Conservation (phyloP, 2,797 vertebrate species). For the Psittacula derbiana region DNA sequence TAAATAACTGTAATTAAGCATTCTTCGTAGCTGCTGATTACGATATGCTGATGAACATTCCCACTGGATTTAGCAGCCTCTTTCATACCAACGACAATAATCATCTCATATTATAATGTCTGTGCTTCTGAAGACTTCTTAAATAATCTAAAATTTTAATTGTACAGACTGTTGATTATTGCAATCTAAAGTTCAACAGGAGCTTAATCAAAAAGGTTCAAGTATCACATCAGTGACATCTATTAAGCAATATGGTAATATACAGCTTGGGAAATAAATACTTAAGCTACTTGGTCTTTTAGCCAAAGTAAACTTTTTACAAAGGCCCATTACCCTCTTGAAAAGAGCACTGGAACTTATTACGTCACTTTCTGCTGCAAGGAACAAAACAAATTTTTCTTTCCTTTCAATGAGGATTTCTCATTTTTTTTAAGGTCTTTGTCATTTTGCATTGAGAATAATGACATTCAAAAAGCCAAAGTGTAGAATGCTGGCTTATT, state of each 20-base stretch:
- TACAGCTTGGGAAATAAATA: conserved; percentile 57
- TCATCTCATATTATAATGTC: conserved; percentile 76
- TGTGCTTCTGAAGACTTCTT: conserved; percentile 75
- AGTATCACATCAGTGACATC: conserved; percentile 63
- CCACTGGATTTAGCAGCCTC: conserved; percentile 73
- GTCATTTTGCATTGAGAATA: background rate
- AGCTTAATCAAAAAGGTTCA: conserved; percentile 78
- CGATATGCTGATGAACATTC: conserved; percentile 79
- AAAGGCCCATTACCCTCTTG: background rate
- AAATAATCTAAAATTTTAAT: conserved; percentile 82
- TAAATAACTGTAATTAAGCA: conserved; percentile 81
- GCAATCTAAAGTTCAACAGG: conserved; percentile 79
- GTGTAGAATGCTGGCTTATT: background rate
- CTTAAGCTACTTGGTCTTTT: conserved; percentile 45
- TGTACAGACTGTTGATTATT: conserved; percentile 77
- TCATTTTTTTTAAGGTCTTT: background rate
- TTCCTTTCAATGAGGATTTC: background rate
- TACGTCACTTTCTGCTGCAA: background rate
- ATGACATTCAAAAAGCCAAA: background rate
- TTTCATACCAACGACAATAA: conserved; percentile 77
- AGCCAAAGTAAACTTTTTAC: conserved; percentile 15
- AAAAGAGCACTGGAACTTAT: background rate
- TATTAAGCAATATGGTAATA: conserved; percentile 69
- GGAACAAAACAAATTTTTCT: background rate
- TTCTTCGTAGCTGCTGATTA: conserved; percentile 77